Base-by-base conservation (phyloP, 1,140 invertebrate genomes). In the Pseudomyrmex sp. region DNA sequence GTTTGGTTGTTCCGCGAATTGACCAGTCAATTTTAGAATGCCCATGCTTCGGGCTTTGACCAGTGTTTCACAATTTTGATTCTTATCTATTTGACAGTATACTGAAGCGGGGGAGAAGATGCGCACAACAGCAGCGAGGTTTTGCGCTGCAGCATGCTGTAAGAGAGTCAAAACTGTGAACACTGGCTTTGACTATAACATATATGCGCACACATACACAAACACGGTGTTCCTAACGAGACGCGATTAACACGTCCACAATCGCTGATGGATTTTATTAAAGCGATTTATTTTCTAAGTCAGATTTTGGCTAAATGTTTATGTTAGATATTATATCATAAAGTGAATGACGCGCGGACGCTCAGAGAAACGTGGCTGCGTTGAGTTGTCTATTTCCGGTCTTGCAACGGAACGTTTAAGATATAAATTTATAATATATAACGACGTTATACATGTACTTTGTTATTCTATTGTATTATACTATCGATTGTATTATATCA, bases 401-500 rank as follows among this genome's bases (percentile, higher is more conserved):
- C 44, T 7, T 2, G n/a, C 10, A 5, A 63, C 4, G 54, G 48
- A 59, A 56, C 13, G n/a, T 35, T 26, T 73, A 13, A 35, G 59
- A 48, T 69, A 75, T 54, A 85, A 80, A 70, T 84, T 58, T 35
- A 35, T 35, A 35, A 82, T 69, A 61, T 10, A 70, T 84, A 74
- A 12, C 15, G 62, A 46, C 12, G 44, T 62, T 52, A 65, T 50
- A 76, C 44, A 58, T 9, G 23, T 44, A 74, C 18, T 68, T 80
- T 70, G 68, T 63, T 54, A 77, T 46, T 58, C 62, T 56, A 63
- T 26, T 20, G 66, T 73, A 69, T 86, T 50, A 35, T 84, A 82
- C 68, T 87, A 77, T n/a, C 52, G 73, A 10, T 59, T 77, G 62
- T 90, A 86, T 3, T 5, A 86, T 69, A 82, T 74, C 44, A 12